These are phyloP conservation scores for Pelobates fuscus DNA, from an alignment of 2,113 vertebrate species.

Conservation along the genomic window DNA sequence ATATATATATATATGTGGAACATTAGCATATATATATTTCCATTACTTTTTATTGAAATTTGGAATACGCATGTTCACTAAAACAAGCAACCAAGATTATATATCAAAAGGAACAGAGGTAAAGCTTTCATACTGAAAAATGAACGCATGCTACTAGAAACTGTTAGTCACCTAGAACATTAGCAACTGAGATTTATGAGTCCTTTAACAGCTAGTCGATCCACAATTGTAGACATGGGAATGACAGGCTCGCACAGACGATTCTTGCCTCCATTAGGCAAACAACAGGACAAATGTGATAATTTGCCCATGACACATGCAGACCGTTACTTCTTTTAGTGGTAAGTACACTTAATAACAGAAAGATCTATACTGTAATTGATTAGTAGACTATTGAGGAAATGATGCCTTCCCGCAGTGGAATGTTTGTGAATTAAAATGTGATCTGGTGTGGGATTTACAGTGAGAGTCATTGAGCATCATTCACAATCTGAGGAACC, in stretches of 20 bases:
- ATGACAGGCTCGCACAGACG: slow-evolving; percentile 40
- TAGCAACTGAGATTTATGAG: slow-evolving; percentile 43
- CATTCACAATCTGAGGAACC: not conserved
- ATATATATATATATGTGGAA: too few species aligned
- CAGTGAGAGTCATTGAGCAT: slow-evolving; percentile 5
- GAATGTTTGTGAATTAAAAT: slow-evolving; percentile 17
- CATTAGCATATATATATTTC: too few species aligned
- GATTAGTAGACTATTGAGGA: slow-evolving; percentile 32
- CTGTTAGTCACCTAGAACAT: slow-evolving; percentile 40
- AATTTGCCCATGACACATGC: slow-evolving; percentile 34
- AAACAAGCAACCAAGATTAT: not conserved
- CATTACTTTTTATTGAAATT: too few species aligned
- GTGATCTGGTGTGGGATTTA: not conserved
- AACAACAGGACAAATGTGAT: slow-evolving; percentile 37
- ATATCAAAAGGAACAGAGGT: slow-evolving; percentile 3
- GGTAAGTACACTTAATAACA: slow-evolving; percentile 32
- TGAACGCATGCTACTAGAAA: slow-evolving; percentile 9
- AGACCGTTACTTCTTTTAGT: slow-evolving; percentile 28
- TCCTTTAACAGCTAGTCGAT: slow-evolving; percentile 38
- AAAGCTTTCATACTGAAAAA: slow-evolving; percentile 16
- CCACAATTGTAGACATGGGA: slow-evolving; percentile 33
- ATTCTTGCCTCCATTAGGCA: slow-evolving; percentile 29
- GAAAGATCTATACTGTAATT: slow-evolving; percentile 20
- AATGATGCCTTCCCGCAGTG: not conserved
- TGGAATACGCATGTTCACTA: too few species aligned